A percentile compares a stretch with the other conserved stretches of the same genome.
These are phyloP conservation scores for Limnodromus scolopaceus DNA, from an alignment of 2,797 vertebrate species.

Conservation along the genomic window DNA sequence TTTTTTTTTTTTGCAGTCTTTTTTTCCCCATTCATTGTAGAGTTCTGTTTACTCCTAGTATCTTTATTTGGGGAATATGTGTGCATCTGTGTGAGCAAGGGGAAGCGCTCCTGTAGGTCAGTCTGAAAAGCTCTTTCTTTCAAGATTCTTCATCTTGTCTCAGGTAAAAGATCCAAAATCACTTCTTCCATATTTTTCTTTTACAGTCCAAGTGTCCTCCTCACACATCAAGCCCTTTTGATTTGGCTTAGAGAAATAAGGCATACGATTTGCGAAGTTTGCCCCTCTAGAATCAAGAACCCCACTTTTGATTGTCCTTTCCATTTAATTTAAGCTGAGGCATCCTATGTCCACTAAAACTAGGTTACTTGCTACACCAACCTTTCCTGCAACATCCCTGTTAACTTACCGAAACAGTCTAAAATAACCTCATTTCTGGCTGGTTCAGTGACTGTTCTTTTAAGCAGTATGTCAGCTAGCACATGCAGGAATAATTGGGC, in stretches of 20 bases:
- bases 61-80: neutral
- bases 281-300: neutral
- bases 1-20: neutral
- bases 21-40: neutral
- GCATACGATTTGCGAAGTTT: neutral
- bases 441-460: constrained; percentile 22
- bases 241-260: neutral
- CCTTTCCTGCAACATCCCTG: neutral
- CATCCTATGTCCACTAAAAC: neutral
- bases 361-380: neutral
- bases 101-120: neutral
- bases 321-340: neutral
- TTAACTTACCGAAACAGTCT: neutral
- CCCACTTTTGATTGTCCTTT: neutral
- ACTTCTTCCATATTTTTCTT: neutral
- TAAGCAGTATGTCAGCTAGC: constrained; percentile 49
- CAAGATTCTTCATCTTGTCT: neutral
- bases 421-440: constrained; percentile 50
- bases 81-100: neutral
- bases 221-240: neutral
- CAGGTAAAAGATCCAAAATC: neutral
- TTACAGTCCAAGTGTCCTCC: neutral
- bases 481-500: constrained; percentile 47
- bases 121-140: neutral
- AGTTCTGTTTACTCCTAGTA: neutral